These are phyloP conservation scores for Huso huso DNA, from an alignment of 2,797 vertebrate genomes.

Conservation along the genomic window DNA sequence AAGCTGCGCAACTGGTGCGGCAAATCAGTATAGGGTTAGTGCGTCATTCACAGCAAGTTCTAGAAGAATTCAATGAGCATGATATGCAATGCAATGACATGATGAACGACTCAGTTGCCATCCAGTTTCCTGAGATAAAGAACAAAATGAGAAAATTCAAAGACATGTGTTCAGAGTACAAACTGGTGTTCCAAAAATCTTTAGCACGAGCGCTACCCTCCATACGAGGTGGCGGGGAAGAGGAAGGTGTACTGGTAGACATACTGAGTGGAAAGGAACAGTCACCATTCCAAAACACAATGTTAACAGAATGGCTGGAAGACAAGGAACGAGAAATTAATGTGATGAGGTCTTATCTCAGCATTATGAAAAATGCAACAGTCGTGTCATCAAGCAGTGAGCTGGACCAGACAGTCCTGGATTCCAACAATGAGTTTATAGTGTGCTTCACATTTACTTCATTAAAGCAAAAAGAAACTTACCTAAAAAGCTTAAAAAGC, in stretches of 20 bases:
- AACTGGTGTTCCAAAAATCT: conserved; percentile 27
- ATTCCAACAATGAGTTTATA: conserved; percentile 18
- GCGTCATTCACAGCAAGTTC: not conserved
- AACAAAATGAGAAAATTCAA: conserved; percentile 25
- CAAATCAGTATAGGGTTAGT: conserved; percentile 15
- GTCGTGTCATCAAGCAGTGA: conserved; percentile 24
- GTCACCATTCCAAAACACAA: conserved; percentile 19
- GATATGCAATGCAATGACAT: conserved; percentile 25
- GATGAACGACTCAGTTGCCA: conserved; percentile 15
- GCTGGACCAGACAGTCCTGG: conserved; percentile 19
- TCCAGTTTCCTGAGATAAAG: conserved; percentile 29
- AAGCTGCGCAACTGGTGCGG: conserved; percentile 1
- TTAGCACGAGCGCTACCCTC: conserved; percentile 26
- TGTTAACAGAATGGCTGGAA: conserved; percentile 18
- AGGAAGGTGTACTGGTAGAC: conserved; percentile 20
- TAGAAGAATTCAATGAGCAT: conserved; percentile 23
- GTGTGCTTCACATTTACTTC: conserved; percentile 30
- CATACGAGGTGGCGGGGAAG: conserved; percentile 23
- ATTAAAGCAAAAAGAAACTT: conserved; percentile 16
- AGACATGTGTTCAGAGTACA: conserved; percentile 28
- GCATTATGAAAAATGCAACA: conserved; percentile 20
- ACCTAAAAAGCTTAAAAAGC: conserved; percentile 22
- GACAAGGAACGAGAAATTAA: conserved; percentile 25
- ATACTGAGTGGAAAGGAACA: conserved; percentile 14
- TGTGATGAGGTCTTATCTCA: conserved; percentile 24